Base-by-base conservation (phyloP, 1,140 invertebrate species). In the Phocides pigmalion region DNA sequence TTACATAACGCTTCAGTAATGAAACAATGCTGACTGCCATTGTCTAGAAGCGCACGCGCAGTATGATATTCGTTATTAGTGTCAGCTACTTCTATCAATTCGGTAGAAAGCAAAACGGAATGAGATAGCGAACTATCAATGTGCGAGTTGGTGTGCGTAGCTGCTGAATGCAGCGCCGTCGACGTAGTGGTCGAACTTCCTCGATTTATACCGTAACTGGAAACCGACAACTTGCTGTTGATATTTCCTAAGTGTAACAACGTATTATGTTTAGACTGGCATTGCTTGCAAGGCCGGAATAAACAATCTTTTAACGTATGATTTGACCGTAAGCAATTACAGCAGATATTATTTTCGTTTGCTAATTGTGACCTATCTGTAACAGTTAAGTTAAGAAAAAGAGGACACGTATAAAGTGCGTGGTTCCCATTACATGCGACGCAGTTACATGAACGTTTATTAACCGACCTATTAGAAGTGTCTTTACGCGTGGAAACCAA, bases 21-120 rank as follows among this genome's bases (percentile, higher is more conserved):
- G 41, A 70, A 65, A 17, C 62, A 51, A 35, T 64, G 62, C 53
- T 75, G 64, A 58, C 66, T 72, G 11, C 69, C 65, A 28, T 64
- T 70, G 20, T 74, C 68, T 41, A 74, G 22, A 15, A 72, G 41
- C 28, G 53, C 51, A 44, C 62, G 50, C 19, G 58, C 44, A 16
- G 50, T 50, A 28, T 65, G 58, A 58, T 37, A 70, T 35, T 44
- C 17, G 28, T 66, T 63, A 39, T 58, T n/a, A 25, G 11, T 44
- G 20, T 66, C 59, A 8, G 51, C 37, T 5, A 70, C 37, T 11
- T 70, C 63, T 9, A 70, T 53, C 37, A 70, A 46, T 9, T 63
- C 68, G 5, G 68, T 70, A n/a, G 68, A 62, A 4, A 65, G 20
- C 35, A 65, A 58, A 16, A 42, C 39, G 4, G 39, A 8, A 6